Evolutionary conservation across 2,888 invertebrate genomes (phyloP).

Genomic region (Trissonchulus latispiculum): DNA sequence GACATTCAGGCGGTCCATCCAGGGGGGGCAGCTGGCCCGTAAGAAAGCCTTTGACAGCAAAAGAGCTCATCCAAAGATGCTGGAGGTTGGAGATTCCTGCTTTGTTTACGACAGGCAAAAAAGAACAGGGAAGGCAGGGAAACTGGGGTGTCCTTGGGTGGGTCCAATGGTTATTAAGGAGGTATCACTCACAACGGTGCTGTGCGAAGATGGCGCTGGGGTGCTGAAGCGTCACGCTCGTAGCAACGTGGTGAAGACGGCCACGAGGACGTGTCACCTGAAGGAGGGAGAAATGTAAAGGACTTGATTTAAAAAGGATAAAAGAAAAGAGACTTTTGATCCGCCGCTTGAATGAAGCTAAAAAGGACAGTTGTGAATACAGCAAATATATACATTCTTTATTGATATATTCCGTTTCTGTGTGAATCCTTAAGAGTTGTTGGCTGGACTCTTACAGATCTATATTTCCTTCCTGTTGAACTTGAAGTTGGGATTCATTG

Average conservation of each 20-base stretch:
- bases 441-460: no score
- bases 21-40: not conserved
- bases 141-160: not conserved
- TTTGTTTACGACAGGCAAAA: not conserved
- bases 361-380: no score
- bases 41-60: not conserved
- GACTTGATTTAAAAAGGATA: no score
- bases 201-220: not conserved
- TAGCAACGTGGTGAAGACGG: not conserved
- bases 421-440: no score
- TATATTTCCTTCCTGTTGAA: no score
- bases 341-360: no score
- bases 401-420: no score
- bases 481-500: no score
- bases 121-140: not conserved
- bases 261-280: not conserved
- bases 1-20: not conserved
- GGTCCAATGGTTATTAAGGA: not conserved
- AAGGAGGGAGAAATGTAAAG: not conserved
- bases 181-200: not conserved
- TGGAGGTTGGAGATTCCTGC: not conserved
- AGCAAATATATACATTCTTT: no score
- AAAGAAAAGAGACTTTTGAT: no score
- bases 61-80: not conserved
- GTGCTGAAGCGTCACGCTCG: not conserved